A percentile compares a stretch with the other conserved stretches of the same genome.
phyloP scores from a whole-genome alignment of 2,113 vertebrate species.

The Caranx ignobilis region DNA sequence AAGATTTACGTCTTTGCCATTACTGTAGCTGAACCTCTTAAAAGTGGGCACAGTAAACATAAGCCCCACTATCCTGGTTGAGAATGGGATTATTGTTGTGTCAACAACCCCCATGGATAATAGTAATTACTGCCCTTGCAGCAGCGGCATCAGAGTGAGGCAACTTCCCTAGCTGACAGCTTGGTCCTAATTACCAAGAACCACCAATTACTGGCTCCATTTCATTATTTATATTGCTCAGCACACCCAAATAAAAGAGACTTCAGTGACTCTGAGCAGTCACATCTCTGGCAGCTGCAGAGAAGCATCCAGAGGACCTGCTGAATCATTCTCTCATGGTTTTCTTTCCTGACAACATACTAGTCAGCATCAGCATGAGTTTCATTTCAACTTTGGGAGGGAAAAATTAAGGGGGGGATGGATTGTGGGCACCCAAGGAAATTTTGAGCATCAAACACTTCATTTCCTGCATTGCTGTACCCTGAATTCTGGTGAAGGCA shows the following conservation, averaged over 20 bases:
- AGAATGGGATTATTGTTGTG: conserved; percentile 79
- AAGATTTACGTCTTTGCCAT: conserved; percentile 48
- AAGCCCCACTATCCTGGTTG: conserved; percentile 59
- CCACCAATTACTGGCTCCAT: conserved; percentile 82
- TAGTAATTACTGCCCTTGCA: conserved; percentile 81
- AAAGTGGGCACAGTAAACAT: conserved; percentile 60
- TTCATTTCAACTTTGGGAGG: too few species aligned
- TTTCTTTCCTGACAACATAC: conserved; percentile 44
- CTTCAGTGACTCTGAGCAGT: conserved; percentile 67
- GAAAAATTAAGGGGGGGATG: too few species aligned
- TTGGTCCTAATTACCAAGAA: conserved; percentile 85
- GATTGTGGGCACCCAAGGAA: too few species aligned
- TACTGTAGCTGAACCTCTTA: conserved; percentile 43
- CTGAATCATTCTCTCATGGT: conserved; percentile 53
- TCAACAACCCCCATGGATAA: conserved; percentile 83
- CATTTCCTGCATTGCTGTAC: too few species aligned
- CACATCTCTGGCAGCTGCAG: conserved; percentile 72
- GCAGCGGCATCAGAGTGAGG: conserved; percentile 76
- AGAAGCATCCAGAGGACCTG: conserved; percentile 59
- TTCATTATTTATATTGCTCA: conserved; percentile 83
- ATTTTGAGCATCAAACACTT: too few species aligned
- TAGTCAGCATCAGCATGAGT: conserved; percentile 8
- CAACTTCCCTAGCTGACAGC: conserved; percentile 81
- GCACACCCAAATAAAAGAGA: conserved; percentile 78
- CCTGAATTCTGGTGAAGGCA: too few species aligned